A percentile compares a stretch with the other conserved stretches of the same genome.
These are phyloP conservation scores for Panzeria rudis DNA, from an alignment of 2,888 invertebrate genomes.

Conservation along the genomic window DNA sequence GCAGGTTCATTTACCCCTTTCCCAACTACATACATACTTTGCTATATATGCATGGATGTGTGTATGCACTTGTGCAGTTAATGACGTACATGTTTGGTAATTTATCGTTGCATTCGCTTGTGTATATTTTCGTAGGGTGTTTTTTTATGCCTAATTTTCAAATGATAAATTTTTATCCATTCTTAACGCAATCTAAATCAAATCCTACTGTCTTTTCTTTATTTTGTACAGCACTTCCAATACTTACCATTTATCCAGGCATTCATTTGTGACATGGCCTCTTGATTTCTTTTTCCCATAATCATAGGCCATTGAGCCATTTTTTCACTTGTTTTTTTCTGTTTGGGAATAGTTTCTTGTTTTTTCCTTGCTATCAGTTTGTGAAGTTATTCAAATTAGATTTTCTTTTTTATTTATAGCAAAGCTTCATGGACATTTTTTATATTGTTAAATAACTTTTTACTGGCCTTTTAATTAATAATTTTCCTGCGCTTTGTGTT, in stretches of 20 bases:
- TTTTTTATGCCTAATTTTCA: conserved; percentile 33
- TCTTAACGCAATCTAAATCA: background rate
- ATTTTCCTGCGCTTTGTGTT: conserved; percentile 52
- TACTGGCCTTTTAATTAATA: conserved; percentile 46
- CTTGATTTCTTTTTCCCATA: conserved; percentile 89
- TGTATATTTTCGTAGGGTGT: conserved; percentile 15
- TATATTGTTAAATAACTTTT: conserved; percentile 41
- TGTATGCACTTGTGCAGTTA: conserved; percentile 7
- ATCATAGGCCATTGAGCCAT: conserved; percentile 76
- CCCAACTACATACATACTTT: background rate
- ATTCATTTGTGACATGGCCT: conserved; percentile 91
- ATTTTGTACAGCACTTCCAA: background rate
- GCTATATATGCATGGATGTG: background rate
- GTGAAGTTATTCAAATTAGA: conserved; percentile 73
- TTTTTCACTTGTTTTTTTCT: conserved; percentile 40
- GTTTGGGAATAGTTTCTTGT: background rate
- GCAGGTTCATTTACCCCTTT: conserved; percentile 63
- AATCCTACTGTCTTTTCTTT: background rate
- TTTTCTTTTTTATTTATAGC: conserved; percentile 1
- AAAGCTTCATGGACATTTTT: conserved; percentile 43
- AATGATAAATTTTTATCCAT: conserved; percentile 10
- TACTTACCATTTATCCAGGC: conserved; percentile 94
- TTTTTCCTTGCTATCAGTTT: conserved; percentile 55
- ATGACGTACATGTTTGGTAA: conserved; percentile 58
- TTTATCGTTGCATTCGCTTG: conserved; percentile 17